These are phyloP conservation scores for Auanema freiburgensis DNA, from an alignment of 2,888 invertebrate species.

Conservation along the genomic window DNA sequence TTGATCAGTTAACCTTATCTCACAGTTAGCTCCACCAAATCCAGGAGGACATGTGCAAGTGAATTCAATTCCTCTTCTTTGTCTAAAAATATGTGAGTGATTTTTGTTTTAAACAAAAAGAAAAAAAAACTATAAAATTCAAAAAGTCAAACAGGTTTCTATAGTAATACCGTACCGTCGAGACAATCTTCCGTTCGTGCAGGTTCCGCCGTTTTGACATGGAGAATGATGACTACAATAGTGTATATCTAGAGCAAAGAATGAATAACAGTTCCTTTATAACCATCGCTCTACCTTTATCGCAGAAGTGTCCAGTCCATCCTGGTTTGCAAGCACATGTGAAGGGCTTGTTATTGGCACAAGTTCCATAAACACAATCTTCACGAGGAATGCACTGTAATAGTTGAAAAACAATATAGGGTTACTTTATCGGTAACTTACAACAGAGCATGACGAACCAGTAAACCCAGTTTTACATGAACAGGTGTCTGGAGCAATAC, in stretches of 20 bases:
- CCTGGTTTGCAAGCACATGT: conserved; percentile 13
- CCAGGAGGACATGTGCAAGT: conserved; percentile 15
- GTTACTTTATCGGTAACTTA: background rate
- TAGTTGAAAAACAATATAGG: background rate
- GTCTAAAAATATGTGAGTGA: background rate
- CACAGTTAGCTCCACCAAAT: conserved; percentile 13
- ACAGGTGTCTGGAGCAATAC: conserved; percentile 15
- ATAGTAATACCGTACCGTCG: conserved; percentile 4
- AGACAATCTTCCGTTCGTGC: conserved; percentile 7
- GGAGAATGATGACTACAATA: conserved; percentile 13
- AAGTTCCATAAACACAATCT: conserved; percentile 14
- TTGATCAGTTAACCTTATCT: conserved; percentile 11
- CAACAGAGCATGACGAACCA: conserved; percentile 14
- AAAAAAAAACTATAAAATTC: background rate
- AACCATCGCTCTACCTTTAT: background rate
- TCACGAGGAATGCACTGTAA: conserved; percentile 15
- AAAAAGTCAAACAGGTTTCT: background rate
- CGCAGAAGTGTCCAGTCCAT: conserved; percentile 15
- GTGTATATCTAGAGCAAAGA: conserved; percentile 4
- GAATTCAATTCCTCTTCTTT: conserved; percentile 3
- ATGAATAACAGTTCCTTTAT: too few relatives aligned
- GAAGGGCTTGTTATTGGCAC: conserved; percentile 12
- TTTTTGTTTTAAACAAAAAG: conserved; percentile 1
- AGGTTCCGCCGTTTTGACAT: conserved; percentile 18
- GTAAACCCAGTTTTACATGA: conserved; percentile 15